Evolutionary conservation across 2,797 vertebrate genomes (phyloP), one percentile per base, ranked within the genome.

Genomic region (Miopithecus talapoin): DNA sequence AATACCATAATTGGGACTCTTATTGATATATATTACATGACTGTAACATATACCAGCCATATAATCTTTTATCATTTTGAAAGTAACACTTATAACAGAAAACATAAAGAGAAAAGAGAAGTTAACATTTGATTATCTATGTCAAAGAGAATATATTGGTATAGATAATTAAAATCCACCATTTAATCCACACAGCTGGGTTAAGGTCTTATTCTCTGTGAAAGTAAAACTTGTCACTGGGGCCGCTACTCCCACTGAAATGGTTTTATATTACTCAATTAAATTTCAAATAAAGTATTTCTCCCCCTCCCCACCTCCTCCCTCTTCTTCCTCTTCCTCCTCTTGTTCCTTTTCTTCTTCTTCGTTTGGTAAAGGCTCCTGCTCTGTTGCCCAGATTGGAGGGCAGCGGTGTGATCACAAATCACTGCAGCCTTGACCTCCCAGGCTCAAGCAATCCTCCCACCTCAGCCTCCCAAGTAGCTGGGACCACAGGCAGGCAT

Each of bases 31-130:
- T 87, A 95, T 92, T 96, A 19, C 11, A 94, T 57, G 5, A 94
- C 30, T 88, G 84, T 81, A 91, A 93, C 17, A 85, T 30, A 92
- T 76, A 41, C 41, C 92, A 95, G 36, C 19, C 94, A 2, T 61
- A 93, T 79, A 95, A 85, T 61, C 55, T 55, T 94, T 96, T 94
- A 96, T 74, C 39, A 91, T 89, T 81, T 91, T 57, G 70, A 85
- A 68, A 75, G 14, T 83, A 96, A 92, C 8, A 61, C 70, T 85
- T 59, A 94, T n/a, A 33, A 80, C n/a, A 83, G 26, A 95, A 95
- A 94, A 92, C 39, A 93, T 70, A 92, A 68, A 92, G 36, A 75
- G 46, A 94, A 61, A 91, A 93, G 92, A 93, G 41, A 87, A 87
- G 36, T 68, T 92, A 84, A 75, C 41, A 94, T 81, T 41, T 93